A percentile compares a stretch with the other conserved stretches of the same genome.
Evolutionary conservation across 2,888 invertebrate genomes (phyloP).

Genomic region (Diadegma fenestrale): DNA sequence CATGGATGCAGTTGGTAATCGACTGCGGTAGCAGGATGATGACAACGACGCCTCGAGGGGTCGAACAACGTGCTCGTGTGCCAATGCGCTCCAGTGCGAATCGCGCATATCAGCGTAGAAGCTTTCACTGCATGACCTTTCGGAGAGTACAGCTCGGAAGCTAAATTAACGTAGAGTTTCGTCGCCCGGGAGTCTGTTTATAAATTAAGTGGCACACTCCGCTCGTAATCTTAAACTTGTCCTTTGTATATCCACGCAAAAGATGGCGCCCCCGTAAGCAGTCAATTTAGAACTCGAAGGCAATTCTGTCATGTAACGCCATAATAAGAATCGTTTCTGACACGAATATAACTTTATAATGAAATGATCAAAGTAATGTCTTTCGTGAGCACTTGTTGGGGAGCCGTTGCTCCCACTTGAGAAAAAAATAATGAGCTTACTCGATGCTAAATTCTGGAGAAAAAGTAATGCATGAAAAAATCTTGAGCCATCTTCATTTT

Average conservation of each 20-base stretch:
- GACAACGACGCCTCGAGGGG: conserved; percentile 11
- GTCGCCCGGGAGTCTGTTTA: conserved; percentile 32
- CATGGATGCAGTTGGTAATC: background rate
- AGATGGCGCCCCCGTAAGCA: conserved; percentile 50
- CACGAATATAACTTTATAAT: conserved; percentile 57
- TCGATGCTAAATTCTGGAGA: background rate
- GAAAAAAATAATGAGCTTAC: background rate
- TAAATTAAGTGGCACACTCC: conserved; percentile 44
- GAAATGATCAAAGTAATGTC: conserved; percentile 58
- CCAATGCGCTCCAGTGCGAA: background rate
- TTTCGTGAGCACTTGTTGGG: conserved; percentile 27
- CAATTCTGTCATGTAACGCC: conserved; percentile 16
- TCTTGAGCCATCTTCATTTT: background rate
- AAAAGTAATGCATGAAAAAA: background rate
- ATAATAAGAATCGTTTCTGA: conserved; percentile 36
- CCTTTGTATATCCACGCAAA: conserved; percentile 50
- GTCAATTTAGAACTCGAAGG: conserved; percentile 53
- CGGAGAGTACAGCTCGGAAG: conserved; percentile 27
- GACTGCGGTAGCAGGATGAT: background rate
- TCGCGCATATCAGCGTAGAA: conserved; percentile 23
- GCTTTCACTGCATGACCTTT: conserved; percentile 23
- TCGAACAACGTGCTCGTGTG: conserved; percentile 8
- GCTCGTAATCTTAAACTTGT: conserved; percentile 44
- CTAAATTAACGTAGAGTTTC: conserved; percentile 34
- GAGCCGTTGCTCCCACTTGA: conserved; percentile 18